Conservation (phyloP, 2,888 invertebrate genomes). For the Periphyllus acericola region DNA sequence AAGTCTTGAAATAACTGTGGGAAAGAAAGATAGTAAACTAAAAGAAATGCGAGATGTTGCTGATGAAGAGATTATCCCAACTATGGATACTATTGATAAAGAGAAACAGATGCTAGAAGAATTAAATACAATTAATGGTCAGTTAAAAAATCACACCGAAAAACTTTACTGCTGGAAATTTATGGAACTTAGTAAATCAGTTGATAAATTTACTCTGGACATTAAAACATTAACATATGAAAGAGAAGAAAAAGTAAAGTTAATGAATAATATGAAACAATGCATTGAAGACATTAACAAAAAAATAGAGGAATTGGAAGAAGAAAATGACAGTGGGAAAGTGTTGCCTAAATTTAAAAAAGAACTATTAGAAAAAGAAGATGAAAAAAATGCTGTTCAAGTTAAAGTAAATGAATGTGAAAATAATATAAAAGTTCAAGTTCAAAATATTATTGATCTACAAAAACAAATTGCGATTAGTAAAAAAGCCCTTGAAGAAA, state of each 20-base stretch:
- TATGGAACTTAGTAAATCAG: not conserved
- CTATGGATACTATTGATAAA: constrained; percentile 30
- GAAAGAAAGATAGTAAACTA: constrained; percentile 91
- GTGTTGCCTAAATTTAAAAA: constrained; percentile 29
- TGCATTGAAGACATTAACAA: constrained; percentile 73
- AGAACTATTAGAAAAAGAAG: constrained; percentile 42
- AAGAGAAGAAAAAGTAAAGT: constrained; percentile 69
- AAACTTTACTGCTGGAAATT: constrained; percentile 38
- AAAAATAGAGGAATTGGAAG: not conserved
- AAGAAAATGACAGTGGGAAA: not conserved
- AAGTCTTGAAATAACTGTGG: constrained; percentile 84
- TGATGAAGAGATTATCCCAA: constrained; percentile 52
- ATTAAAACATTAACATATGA: constrained; percentile 70
- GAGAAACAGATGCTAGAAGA: constrained; percentile 55
- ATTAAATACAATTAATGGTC: constrained; percentile 36
- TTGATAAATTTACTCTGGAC: constrained; percentile 67
- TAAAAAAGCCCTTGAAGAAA: constrained; percentile 69
- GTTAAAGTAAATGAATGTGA: constrained; percentile 52
- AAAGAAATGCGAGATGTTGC: constrained; percentile 70
- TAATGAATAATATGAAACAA: constrained; percentile 71
- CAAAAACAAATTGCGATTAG: constrained; percentile 71
- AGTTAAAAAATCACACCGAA: constrained; percentile 21
- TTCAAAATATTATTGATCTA: constrained; percentile 66
- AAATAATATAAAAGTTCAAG: constrained; percentile 48
- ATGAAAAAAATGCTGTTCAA: constrained; percentile 21